Base-by-base conservation (phyloP, 1,140 invertebrate genomes). In the Cherax quadricarinatus region DNA sequence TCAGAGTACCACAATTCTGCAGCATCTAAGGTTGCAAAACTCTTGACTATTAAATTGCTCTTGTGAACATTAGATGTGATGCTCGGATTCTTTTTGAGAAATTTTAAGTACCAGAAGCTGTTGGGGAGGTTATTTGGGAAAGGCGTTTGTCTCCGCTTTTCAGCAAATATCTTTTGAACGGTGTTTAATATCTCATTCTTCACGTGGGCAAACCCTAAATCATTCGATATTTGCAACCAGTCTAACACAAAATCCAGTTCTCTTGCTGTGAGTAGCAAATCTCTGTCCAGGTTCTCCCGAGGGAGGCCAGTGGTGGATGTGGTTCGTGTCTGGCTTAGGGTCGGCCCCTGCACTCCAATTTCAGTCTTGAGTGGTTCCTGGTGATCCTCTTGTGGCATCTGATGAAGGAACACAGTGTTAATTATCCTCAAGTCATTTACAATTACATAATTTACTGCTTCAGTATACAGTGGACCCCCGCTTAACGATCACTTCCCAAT, bases 61-160 rank as follows among this genome's bases (percentile, higher is more conserved):
- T 53, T 81, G 48, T 53, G 48, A 30, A 81, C 24, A 14, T 51
- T 81, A 6, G 48, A 49, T 21, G 79, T 81, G 51, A 81, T 53
- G 48, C 21, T 53, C 2, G 48, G 79, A 53, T 81, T 14, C 9
- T 30, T 21, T 21, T 24, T 49, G 14, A 81, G 78, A 53, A 81
- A 81, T 21, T 21, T 53, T 4, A 16, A 14, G 51, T 53, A 81
- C 79, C 79, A 81, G 16, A 12, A 51, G 10, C 12, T 21, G 21
- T 81, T 81, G 48, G 79, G 79, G 51, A 81, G 79, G n/a, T 53
- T 81, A 53, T 81, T 51, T 53, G 12, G 4, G 48, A 51, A 81
- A 51, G 79, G 79, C 0, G 79, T 81, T 53, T 81, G 49, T 16
- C 79, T 49, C 21, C 51, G 18, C 16, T 81, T 49, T 49, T 53